phyloP scores from a whole-genome alignment of 2,888 invertebrate species.

The Busseola fusca region DNA sequence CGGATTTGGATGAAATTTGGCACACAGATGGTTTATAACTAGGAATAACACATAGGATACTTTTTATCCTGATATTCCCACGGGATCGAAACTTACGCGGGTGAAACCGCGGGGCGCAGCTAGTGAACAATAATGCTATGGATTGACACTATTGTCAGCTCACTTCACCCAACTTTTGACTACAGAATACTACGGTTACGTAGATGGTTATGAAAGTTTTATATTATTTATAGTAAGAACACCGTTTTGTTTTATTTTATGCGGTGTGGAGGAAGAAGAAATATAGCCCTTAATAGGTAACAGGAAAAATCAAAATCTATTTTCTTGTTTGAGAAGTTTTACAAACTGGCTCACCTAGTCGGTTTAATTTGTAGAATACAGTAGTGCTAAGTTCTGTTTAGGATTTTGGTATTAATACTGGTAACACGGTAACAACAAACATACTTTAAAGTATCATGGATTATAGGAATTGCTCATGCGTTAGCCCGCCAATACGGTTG shows the following conservation, averaged over 20 bases:
- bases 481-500: conserved; percentile 26
- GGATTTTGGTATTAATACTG: not conserved
- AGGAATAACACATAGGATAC: too few relatives aligned
- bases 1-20: too few relatives aligned
- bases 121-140: too few relatives aligned
- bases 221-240: not conserved
- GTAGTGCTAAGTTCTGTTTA: not conserved
- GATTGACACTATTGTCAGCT: too few relatives aligned
- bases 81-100: too few relatives aligned
- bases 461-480: conserved; percentile 13
- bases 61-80: too few relatives aligned
- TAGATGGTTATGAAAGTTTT: not conserved
- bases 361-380: not conserved
- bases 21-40: too few relatives aligned
- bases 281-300: not conserved
- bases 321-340: not conserved
- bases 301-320: conserved; percentile 3
- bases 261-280: not conserved
- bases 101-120: too few relatives aligned
- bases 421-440: not conserved
- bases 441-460: not conserved
- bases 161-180: too few relatives aligned
- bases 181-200: not conserved
- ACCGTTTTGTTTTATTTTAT: not conserved
- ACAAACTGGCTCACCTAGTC: not conserved